phyloP scores from a whole-genome alignment of 1,140 invertebrate species.

The Microplitis mediator region DNA sequence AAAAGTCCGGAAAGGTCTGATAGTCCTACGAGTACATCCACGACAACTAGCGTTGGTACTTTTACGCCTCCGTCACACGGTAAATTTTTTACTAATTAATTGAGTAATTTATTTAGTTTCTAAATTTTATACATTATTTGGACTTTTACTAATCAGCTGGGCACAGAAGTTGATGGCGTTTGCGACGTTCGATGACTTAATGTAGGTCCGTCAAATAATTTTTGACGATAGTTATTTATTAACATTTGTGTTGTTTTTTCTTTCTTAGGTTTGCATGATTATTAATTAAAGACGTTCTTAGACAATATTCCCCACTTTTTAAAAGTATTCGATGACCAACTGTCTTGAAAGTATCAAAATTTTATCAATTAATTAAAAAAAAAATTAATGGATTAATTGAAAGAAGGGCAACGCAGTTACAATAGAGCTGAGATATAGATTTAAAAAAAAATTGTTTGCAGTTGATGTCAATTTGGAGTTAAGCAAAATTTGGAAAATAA shows the following conservation, averaged over 20 bases:
- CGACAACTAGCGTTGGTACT: constrained; percentile 66
- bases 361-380: too few species aligned
- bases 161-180: constrained; percentile 63
- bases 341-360: too few species aligned
- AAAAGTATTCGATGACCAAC: too few species aligned
- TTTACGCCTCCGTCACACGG: constrained; percentile 65
- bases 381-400: too few species aligned
- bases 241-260: not conserved
- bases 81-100: constrained; percentile 44
- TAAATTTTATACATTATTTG: constrained; percentile 21
- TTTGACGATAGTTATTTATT: not conserved
- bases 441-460: too few species aligned
- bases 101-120: not conserved
- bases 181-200: constrained; percentile 58
- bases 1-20: constrained; percentile 64
- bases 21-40: constrained; percentile 67
- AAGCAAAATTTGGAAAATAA: too few species aligned
- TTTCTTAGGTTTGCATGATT: too few species aligned
- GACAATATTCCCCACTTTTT: too few species aligned
- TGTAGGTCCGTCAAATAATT: constrained; percentile 51
- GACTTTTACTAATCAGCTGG: constrained; percentile 52
- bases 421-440: too few species aligned
- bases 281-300: too few species aligned
- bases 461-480: too few species aligned
- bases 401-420: too few species aligned